Conservation (phyloP, 30 jellyfish, hydroid and myxozoan genomes). For the Haliclystus octoradiatus region DNA sequence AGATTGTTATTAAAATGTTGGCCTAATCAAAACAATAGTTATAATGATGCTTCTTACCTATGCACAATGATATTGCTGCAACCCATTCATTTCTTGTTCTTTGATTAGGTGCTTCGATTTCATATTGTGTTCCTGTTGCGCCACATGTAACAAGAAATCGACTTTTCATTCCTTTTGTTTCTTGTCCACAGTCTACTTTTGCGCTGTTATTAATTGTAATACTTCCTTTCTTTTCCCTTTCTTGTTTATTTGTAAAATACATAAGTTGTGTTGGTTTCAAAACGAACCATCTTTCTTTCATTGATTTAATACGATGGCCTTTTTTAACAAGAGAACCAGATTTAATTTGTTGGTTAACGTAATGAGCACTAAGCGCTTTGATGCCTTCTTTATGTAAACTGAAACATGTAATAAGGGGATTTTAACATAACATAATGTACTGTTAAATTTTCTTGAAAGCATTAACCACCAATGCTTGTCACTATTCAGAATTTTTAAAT, state of each 20-base stretch:
- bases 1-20: too few relatives aligned
- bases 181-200: slow-evolving; percentile 39
- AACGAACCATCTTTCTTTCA: slow-evolving; percentile 90
- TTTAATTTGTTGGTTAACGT: slow-evolving; percentile 48
- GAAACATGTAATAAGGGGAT: too few relatives aligned
- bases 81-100: slow-evolving; percentile 92
- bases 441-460: too few relatives aligned
- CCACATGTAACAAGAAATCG: slow-evolving; percentile 85
- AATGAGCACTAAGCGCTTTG: slow-evolving; percentile 24
- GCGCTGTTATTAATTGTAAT: slow-evolving; percentile 40
- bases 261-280: slow-evolving; percentile 54
- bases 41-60: too few relatives aligned
- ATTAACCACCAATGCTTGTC: too few relatives aligned
- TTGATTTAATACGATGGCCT: slow-evolving; percentile 92
- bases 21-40: too few relatives aligned
- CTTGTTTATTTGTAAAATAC: slow-evolving; percentile 48
- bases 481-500: too few relatives aligned
- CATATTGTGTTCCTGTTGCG: slow-evolving; percentile 45
- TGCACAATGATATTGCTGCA: slow-evolving; percentile 52
- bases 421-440: too few relatives aligned
- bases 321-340: slow-evolving; percentile 68
- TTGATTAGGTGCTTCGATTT: slow-evolving; percentile 72
- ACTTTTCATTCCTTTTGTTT: slow-evolving; percentile 48
- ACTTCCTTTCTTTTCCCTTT: slow-evolving; percentile 57
- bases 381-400: slow-evolving; percentile 83